phyloP scores from a whole-genome alignment of 2,797 vertebrate genomes.

The Brachymystax lenok region DNA sequence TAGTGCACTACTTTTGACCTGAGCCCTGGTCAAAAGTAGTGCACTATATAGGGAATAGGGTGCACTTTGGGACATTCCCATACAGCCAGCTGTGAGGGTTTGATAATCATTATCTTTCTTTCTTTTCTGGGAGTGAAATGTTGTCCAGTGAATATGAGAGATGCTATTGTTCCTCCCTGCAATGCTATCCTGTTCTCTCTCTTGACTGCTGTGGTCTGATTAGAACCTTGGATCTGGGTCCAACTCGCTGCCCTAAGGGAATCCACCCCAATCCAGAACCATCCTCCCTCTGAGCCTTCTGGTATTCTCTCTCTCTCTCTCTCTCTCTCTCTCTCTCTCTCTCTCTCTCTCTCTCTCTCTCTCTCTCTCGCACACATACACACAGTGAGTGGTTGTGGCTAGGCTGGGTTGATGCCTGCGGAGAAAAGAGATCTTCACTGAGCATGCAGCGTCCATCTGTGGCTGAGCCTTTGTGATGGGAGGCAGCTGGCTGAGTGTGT shows the following conservation, averaged over 20 bases:
- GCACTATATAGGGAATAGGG: neutral
- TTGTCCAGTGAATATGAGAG: slow-evolving; percentile 6
- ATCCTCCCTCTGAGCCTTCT: neutral
- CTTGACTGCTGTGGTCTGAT: slow-evolving; percentile 3
- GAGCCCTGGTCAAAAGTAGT: neutral
- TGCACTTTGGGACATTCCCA: neutral
- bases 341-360: slow-evolving; percentile 5
- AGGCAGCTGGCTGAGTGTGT: slow-evolving; percentile 74
- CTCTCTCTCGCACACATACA: slow-evolving; percentile 21
- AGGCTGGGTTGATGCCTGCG: slow-evolving; percentile 63
- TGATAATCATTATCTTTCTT: slow-evolving; percentile 56
- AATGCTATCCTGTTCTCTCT: neutral
- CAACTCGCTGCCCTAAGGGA: neutral
- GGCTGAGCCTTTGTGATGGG: slow-evolving; percentile 72
- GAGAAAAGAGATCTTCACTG: slow-evolving; percentile 79
- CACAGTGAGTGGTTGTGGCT: slow-evolving; percentile 57
- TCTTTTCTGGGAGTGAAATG: slow-evolving; percentile 16
- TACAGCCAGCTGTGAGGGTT: slow-evolving; percentile 57
- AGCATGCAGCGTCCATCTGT: slow-evolving; percentile 80
- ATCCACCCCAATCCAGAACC: neutral
- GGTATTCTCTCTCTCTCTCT: neutral
- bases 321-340: too few species aligned
- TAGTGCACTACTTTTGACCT: neutral
- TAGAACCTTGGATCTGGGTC: slow-evolving; percentile 7
- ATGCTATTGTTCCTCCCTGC: slow-evolving; percentile 2